A percentile compares a stretch with the other conserved stretches of the same genome.
phyloP scores from a whole-genome alignment of 2,797 vertebrate genomes.

The Hyperoplus lanceolatus region DNA sequence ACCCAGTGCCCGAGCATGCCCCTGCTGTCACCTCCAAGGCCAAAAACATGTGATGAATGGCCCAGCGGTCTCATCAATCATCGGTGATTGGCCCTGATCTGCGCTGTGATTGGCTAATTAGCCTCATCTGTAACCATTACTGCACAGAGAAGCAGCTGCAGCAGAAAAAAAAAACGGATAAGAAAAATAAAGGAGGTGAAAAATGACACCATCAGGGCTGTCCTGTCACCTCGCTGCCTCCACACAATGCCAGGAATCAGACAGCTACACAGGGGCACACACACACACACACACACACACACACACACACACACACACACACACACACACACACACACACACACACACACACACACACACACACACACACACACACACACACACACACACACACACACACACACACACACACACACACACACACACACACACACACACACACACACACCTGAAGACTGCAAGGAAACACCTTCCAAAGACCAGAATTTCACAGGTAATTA shows the following conservation, averaged over 20 bases:
- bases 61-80: slow-evolving; percentile 78
- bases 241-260: slow-evolving; percentile 67
- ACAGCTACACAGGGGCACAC: slow-evolving; percentile 47
- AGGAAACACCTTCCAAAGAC: slow-evolving; percentile 37
- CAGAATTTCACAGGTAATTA: slow-evolving; percentile 69
- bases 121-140: slow-evolving; percentile 82
- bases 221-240: slow-evolving; percentile 64
- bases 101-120: slow-evolving; percentile 80
- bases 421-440: slow-evolving; percentile 37
- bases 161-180: slow-evolving; percentile 45
- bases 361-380: slow-evolving; percentile 45
- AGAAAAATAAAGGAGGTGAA: slow-evolving; percentile 76
- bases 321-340: slow-evolving; percentile 24
- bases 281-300: slow-evolving; percentile 42
- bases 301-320: slow-evolving; percentile 38
- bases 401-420: slow-evolving; percentile 43
- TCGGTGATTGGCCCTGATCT: slow-evolving; percentile 79
- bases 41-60: slow-evolving; percentile 73
- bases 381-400: slow-evolving; percentile 43
- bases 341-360: slow-evolving; percentile 30
- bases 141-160: slow-evolving; percentile 69
- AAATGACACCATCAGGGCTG: slow-evolving; percentile 70
- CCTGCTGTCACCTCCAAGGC: slow-evolving; percentile 59
- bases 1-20: slow-evolving; percentile 40
- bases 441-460: slow-evolving; percentile 30